Base-by-base conservation (phyloP, 2,888 invertebrate genomes). In the Bombylius discolor region DNA sequence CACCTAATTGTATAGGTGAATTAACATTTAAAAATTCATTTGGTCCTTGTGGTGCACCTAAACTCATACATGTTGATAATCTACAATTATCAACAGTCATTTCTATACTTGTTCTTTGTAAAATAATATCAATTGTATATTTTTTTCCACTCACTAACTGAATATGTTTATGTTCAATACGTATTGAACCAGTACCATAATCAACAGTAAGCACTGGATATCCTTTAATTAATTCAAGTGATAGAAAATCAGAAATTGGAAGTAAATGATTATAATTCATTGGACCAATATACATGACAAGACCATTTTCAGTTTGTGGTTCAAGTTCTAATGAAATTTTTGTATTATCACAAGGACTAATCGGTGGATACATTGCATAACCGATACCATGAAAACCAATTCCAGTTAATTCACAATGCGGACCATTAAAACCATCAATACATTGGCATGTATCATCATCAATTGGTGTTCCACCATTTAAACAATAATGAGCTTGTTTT, bases 241-340 rank as follows among this genome's bases (percentile, higher is more conserved):
- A 84, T 77, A 98, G 84, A 73, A 94, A 97, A 77, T 97, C 97
- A 74, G 78, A 81, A 14, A 87, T 79, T 56, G 81, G 79, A 55
- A 84, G 70, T 50, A 81, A 72, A 0, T 81, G 79, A 67, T 83
- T 84, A 62, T 78, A 78, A 59, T 72, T 78, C 65, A 85, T 72
- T 0, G 97, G 97, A 1, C 97, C 97, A 67, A 90, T 79, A 70
- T 96, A 98, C 74, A 97, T 87, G 46, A 98, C 80, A 11, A 97
- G 77, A 5, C 92, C 94, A 73, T 88, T 82, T 48, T 83, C 82
- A 34, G 79, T 77, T 63, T 82, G 79, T 0, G 97, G 85, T 47
- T 85, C 81, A 64, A 98, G 81, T 62, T 91, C 88, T 56, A 98
- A 70, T 33, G 85, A 84, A 56, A 95, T 83, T 63, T 82, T 83